Evolutionary conservation across 2,797 vertebrate genomes (phyloP).

Genomic region (Premnoplex brunnescens): DNA sequence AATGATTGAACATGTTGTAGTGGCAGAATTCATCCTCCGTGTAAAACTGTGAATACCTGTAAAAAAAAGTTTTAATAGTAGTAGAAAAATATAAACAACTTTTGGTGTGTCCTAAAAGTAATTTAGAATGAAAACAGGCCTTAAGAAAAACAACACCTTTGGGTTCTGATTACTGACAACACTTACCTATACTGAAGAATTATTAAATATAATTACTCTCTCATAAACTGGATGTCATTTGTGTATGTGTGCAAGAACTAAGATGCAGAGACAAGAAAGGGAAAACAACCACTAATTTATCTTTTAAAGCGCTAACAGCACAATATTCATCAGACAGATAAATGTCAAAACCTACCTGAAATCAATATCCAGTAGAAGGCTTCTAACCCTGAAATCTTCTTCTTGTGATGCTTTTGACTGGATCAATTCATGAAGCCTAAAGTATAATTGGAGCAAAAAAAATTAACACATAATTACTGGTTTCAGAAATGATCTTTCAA

Average conservation of each 20-base stretch:
- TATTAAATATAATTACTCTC: not conserved
- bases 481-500: slow-evolving; percentile 23
- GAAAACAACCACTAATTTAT: not conserved
- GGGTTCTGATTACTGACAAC: not conserved
- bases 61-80: slow-evolving; percentile 33
- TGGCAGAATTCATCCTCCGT: slow-evolving; percentile 89
- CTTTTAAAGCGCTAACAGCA: not conserved
- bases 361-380: slow-evolving; percentile 94
- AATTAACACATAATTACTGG: not conserved
- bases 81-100: not conserved
- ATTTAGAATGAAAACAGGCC: not conserved
- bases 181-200: not conserved
- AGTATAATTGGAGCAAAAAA: slow-evolving; percentile 44
- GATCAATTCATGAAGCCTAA: slow-evolving; percentile 92
- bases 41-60: slow-evolving; percentile 93
- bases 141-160: not conserved
- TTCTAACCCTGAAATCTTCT: slow-evolving; percentile 77
- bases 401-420: slow-evolving; percentile 77
- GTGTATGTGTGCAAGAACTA: not conserved
- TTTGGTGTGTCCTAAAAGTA: not conserved
- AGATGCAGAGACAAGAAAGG: not conserved
- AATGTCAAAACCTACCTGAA: slow-evolving; percentile 82
- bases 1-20: slow-evolving; percentile 99
- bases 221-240: not conserved
- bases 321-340: not conserved